These are phyloP conservation scores for Caranx ignobilis DNA, from an alignment of 2,113 vertebrate genomes.

Conservation along the genomic window DNA sequence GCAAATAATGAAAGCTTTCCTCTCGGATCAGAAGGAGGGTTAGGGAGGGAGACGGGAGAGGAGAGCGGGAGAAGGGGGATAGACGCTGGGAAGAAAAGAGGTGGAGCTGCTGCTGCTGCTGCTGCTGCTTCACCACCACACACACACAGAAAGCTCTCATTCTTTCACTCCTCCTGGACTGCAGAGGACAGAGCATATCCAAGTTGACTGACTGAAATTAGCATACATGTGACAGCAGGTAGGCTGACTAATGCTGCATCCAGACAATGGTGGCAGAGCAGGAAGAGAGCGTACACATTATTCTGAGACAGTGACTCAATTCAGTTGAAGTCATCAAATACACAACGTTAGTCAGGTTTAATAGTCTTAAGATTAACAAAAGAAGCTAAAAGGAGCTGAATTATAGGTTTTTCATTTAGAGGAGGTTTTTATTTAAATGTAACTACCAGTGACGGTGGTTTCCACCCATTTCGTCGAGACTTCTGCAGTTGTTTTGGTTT, in stretches of 20 bases:
- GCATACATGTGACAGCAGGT: slow-evolving; percentile 1
- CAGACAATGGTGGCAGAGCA: neutral
- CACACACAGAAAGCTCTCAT: slow-evolving; percentile 28
- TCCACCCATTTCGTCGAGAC: neutral
- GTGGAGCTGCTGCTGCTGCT: slow-evolving; percentile 48
- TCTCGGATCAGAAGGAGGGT: slow-evolving; percentile 69
- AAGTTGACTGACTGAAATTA: slow-evolving; percentile 5
- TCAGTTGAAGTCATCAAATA: neutral
- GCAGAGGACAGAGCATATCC: slow-evolving; percentile 12
- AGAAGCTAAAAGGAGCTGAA: neutral
- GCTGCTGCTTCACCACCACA: slow-evolving; percentile 43
- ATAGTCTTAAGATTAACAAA: no score
- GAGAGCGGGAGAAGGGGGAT: slow-evolving; percentile 59
- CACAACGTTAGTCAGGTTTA: no score
- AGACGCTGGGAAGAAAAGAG: slow-evolving; percentile 22
- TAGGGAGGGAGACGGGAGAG: slow-evolving; percentile 51
- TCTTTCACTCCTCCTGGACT: slow-evolving; percentile 23
- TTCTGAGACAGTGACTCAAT: neutral
- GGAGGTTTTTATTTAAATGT: neutral
- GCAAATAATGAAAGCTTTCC: slow-evolving; percentile 85
- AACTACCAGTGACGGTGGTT: no score
- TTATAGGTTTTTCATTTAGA: neutral
- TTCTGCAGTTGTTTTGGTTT: neutral
- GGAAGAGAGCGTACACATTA: neutral
- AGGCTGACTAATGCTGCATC: neutral